Conservation (phyloP, 2,113 vertebrate genomes). For the Phaethornis superciliosus region DNA sequence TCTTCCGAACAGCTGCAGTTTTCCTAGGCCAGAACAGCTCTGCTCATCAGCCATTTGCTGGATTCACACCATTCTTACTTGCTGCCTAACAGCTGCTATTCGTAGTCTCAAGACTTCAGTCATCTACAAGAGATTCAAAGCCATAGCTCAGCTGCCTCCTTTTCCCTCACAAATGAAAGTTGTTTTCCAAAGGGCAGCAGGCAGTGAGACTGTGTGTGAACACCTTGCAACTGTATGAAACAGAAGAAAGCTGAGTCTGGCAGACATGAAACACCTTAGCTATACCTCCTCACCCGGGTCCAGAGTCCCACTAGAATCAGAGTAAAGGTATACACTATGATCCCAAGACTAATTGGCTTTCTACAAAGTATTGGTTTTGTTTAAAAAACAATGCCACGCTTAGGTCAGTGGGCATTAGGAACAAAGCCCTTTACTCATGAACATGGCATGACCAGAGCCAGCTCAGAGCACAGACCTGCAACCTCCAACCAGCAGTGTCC, state of each 20-base stretch:
- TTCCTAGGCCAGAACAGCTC: not conserved
- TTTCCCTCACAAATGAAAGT: not conserved
- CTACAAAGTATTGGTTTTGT: not conserved
- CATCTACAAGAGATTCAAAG: not conserved
- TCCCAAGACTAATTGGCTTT: not conserved
- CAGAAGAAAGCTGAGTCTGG: not conserved
- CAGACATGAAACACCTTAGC: not conserved
- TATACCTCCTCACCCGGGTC: not conserved
- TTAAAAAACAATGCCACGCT: not conserved
- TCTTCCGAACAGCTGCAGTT: not conserved
- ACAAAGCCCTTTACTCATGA: not conserved
- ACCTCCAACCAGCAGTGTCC: not conserved
- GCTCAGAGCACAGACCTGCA: not conserved
- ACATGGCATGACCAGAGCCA: not conserved
- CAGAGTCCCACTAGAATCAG: not conserved
- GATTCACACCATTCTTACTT: not conserved
- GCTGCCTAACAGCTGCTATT: not conserved
- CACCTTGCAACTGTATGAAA: not conserved
- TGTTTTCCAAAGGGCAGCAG: not conserved
- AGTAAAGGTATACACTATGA: not conserved
- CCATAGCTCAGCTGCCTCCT: not conserved
- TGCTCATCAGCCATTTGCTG: not conserved
- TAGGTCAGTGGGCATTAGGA: not conserved
- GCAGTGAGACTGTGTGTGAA: not conserved
- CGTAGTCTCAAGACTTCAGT: not conserved